Conservation (phyloP, 2,797 vertebrate species). For the Lepidocolaptes lacrymiger region DNA sequence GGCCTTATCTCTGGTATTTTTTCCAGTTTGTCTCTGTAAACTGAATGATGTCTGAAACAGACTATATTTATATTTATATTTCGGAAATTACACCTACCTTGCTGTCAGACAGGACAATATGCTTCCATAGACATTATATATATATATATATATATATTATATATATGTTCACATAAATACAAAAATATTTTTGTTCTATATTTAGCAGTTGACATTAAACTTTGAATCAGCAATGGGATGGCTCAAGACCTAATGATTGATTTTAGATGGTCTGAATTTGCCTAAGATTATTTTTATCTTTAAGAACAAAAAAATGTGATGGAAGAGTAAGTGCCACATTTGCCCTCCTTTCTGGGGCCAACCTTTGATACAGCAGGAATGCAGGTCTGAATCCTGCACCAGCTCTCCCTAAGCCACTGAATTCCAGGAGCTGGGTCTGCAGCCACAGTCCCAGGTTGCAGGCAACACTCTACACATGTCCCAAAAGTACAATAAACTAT, state of each 20-base stretch:
- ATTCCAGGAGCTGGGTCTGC: background rate
- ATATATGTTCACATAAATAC: background rate
- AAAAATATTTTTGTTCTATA: background rate
- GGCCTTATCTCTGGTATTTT: background rate
- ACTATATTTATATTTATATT: background rate
- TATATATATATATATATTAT: background rate
- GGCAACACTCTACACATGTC: background rate
- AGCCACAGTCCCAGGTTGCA: background rate
- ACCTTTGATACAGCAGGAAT: background rate
- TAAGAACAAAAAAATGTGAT: background rate
- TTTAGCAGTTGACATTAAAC: background rate
- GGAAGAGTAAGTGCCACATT: background rate
- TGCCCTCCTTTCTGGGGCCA: background rate
- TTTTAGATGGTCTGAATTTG: background rate
- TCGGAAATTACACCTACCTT: background rate
- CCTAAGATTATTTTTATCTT: background rate
- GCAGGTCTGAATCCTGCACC: rapidly evolving
- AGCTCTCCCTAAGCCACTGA: background rate
- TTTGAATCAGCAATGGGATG: background rate
- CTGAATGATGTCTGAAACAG: background rate
- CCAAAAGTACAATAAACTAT: rapidly evolving
- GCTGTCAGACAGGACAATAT: background rate
- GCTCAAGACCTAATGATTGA: background rate
- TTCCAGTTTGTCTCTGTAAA: background rate
- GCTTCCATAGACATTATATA: background rate